Evolutionary conservation across 2,113 vertebrate genomes (phyloP).

Genomic region (Lagopus muta): DNA sequence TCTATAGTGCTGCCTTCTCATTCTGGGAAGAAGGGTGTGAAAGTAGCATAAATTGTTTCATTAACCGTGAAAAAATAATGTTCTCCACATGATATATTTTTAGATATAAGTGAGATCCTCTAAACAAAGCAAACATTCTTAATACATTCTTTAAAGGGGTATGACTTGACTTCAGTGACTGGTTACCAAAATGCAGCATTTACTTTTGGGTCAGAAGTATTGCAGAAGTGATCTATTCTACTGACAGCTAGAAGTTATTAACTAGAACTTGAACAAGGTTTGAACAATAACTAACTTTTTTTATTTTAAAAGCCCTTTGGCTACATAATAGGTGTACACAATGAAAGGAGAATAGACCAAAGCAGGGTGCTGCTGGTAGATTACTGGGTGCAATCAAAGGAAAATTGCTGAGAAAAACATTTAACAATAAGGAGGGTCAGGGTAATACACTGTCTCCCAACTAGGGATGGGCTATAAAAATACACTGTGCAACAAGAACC

Average conservation of each 20-base stretch:
- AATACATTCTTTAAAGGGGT: background rate
- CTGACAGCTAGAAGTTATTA: background rate
- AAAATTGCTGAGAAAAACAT: background rate
- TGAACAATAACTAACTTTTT: background rate
- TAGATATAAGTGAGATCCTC: background rate
- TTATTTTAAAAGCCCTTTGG: background rate
- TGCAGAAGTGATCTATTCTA: background rate
- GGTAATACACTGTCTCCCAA: background rate
- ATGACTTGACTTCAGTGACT: background rate
- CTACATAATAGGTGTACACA: background rate
- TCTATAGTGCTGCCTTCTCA: background rate
- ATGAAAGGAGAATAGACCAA: background rate
- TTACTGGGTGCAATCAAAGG: background rate
- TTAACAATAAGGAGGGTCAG: background rate
- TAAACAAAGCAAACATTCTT: background rate
- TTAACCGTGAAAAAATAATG: background rate
- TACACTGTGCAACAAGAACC: background rate
- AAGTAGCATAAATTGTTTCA: background rate
- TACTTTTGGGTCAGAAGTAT: background rate
- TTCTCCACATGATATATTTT: background rate
- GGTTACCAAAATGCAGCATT: background rate
- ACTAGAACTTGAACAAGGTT: background rate
- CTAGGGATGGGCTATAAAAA: background rate
- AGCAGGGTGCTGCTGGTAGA: background rate
- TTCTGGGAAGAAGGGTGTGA: background rate